Evolutionary conservation across 2,888 invertebrate genomes (phyloP), one percentile per base, ranked within the genome.

Genomic region (Clivina fossor): DNA sequence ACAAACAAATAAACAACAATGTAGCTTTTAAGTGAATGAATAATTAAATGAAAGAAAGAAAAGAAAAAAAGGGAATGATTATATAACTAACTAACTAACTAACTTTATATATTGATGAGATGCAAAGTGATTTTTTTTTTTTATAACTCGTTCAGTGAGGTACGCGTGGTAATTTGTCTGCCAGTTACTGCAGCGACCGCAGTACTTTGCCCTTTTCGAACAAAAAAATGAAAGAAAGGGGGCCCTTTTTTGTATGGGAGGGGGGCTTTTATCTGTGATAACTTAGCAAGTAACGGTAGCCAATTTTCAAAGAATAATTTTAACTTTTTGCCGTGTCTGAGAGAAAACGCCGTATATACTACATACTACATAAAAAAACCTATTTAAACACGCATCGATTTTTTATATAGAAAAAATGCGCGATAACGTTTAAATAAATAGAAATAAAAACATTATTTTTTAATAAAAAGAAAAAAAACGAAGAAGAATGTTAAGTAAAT

Each of bases 211-310:
- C 32, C 28, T 32, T 4, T 11, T 15, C 33, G 47, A 33, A n/a
- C n/a, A n/a, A 15, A 24, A 24, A 24, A 24, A 24, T 24, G 5
- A 24, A 24, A 4, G 18, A 11, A 13, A 24, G 24, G 35, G 44
- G 44, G 37, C 53, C 55, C 68, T 69, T n/a, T n/a, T n/a, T n/a
- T n/a, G n/a, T n/a, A n/a, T n/a, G n/a, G n/a, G n/a, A n/a, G n/a
- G n/a, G n/a, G n/a, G n/a, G n/a, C n/a, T n/a, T n/a, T n/a, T n/a
- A 73, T 73, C 74, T 74, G 74, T 74, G 74, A 74, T 74, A 73
- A 55, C 72, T 66, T 73, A 73, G 70, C 71, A 68, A 71, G 68
- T 71, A 71, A 74, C 68, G 72, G 73, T 73, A 73, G 73, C 71
- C 71, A 64, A 69, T 70, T 71, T n/a, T n/a, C n/a, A n/a, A 73